These are phyloP conservation scores for Siniperca scherzeri DNA, from an alignment of 2,797 vertebrate species.

Conservation along the genomic window DNA sequence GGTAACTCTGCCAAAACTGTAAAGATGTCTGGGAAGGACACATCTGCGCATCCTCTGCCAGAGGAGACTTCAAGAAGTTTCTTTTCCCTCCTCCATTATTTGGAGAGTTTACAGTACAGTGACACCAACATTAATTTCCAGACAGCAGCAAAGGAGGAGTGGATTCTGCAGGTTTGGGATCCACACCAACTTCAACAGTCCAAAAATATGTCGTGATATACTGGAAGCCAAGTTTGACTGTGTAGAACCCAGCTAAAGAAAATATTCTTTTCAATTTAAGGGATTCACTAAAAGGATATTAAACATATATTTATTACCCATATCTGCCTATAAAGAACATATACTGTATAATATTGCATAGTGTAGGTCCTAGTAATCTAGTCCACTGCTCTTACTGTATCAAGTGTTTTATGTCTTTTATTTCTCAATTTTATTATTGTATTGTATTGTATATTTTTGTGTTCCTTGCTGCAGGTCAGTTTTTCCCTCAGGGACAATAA, in stretches of 20 bases:
- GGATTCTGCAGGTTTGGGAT: conserved; percentile 41
- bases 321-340: conserved; percentile 17
- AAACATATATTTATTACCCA: conserved; percentile 24
- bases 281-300: conserved; percentile 34
- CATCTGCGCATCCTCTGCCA: conserved; percentile 49
- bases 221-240: conserved; percentile 5
- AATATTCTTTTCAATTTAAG: conserved; percentile 38
- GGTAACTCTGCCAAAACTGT: conserved; percentile 51
- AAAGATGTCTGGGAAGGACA: conserved; percentile 63
- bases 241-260: not conserved
- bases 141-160: conserved; percentile 31
- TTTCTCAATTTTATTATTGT: conserved; percentile 50
- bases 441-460: conserved; percentile 38
- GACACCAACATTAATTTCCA: conserved; percentile 55
- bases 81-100: conserved; percentile 16
- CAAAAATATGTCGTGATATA: conserved; percentile 33
- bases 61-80: conserved; percentile 52
- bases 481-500: conserved; percentile 51
- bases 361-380: conserved; percentile 21
- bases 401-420: conserved; percentile 55
- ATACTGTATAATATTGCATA: conserved; percentile 2
- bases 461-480: conserved; percentile 44
- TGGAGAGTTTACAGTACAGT: conserved; percentile 42
- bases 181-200: not conserved
- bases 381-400: conserved; percentile 24